phyloP scores from a whole-genome alignment of 2,888 invertebrate genomes.

The Athrips mouffetella region DNA sequence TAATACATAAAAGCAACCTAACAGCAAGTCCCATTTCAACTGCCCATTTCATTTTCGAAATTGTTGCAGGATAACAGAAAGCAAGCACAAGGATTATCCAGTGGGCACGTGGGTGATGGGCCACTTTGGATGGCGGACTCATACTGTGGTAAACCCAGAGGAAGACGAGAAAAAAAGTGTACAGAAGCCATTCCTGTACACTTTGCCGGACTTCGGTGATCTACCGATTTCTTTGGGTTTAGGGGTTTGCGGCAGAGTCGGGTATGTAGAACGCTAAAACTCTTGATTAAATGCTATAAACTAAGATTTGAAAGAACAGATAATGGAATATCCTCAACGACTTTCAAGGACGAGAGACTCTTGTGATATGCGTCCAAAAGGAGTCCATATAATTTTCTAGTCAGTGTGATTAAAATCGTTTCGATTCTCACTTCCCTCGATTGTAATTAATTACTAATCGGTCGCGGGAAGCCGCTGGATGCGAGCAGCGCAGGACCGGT shows the following conservation, averaged over 20 bases:
- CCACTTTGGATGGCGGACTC: constrained; percentile 82
- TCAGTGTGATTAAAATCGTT: no score
- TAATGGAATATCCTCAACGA: no score
- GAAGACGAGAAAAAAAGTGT: constrained; percentile 38
- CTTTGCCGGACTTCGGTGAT: constrained; percentile 76
- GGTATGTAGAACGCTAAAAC: constrained; percentile 69
- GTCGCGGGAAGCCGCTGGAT: no score
- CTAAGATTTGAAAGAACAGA: no score
- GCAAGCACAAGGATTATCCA: constrained; percentile 79
- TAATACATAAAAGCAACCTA: not conserved
- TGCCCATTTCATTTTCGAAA: no score
- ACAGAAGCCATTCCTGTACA: constrained; percentile 50
- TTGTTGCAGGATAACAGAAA: constrained; percentile 83
- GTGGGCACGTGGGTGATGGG: constrained; percentile 80
- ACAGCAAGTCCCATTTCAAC: not conserved
- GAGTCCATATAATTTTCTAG: no score
- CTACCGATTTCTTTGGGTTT: constrained; percentile 78
- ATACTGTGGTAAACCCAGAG: constrained; percentile 70
- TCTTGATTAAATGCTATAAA: no score
- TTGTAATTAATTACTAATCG: no score
- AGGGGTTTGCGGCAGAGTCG: constrained; percentile 82
- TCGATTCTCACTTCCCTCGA: no score
- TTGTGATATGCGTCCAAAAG: no score
- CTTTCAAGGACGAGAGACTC: no score
- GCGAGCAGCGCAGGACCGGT: no score